phyloP scores from a whole-genome alignment of 2,888 invertebrate species.

The Lissocephala sabroskyi region DNA sequence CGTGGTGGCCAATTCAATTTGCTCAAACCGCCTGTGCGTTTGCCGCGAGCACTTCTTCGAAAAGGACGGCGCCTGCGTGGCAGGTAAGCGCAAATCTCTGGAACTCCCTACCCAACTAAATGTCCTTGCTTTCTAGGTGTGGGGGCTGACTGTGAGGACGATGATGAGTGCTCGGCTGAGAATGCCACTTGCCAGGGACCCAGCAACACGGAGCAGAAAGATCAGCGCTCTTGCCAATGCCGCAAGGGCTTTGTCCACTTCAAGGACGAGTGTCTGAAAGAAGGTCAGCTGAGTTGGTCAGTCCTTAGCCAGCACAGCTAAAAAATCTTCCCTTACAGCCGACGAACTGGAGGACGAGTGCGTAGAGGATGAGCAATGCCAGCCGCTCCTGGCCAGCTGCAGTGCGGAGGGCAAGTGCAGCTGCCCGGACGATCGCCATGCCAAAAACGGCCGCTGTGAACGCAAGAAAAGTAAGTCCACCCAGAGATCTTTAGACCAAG shows the following conservation, averaged over 20 bases:
- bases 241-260: conserved; percentile 69
- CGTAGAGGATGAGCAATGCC: conserved; percentile 69
- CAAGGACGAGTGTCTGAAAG: conserved; percentile 68
- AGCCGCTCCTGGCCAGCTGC: conserved; percentile 69
- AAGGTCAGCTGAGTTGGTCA: conserved; percentile 45
- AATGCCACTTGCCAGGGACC: conserved; percentile 54
- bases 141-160: conserved; percentile 60
- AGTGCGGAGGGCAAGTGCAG: conserved; percentile 59
- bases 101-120: not conserved
- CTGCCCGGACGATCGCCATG: conserved; percentile 64
- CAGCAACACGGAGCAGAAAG: conserved; percentile 35
- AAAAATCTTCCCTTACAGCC: conserved; percentile 35
- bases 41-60: conserved; percentile 60
- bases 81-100: conserved; percentile 39
- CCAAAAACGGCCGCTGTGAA: conserved; percentile 63
- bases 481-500: not conserved
- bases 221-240: conserved; percentile 65
- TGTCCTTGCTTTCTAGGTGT: conserved; percentile 38
- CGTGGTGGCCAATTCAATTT: conserved; percentile 60
- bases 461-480: conserved; percentile 54
- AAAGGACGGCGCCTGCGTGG: conserved; percentile 52
- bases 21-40: conserved; percentile 63
- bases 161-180: conserved; percentile 56
- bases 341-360: conserved; percentile 67
- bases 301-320: too few species aligned